Evolutionary conservation across 2,113 vertebrate genomes (phyloP).

Genomic region (Circaetus gallicus): DNA sequence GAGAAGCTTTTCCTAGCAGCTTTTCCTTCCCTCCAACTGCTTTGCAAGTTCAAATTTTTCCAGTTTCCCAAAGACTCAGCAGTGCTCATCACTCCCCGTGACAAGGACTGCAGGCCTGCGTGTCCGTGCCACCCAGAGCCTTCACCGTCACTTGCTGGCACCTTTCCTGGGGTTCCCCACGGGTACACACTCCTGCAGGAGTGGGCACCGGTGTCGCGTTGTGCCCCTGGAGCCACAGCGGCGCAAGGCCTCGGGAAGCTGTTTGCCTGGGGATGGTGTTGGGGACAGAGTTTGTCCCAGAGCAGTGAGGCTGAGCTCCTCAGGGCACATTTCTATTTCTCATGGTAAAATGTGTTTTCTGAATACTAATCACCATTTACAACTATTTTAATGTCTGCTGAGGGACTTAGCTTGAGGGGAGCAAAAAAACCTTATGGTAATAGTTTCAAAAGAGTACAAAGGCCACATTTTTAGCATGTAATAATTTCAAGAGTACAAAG

Average conservation of each 20-base stretch:
- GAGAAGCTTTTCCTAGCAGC: not conserved
- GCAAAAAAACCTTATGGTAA: not conserved
- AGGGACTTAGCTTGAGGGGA: not conserved
- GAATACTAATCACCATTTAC: not conserved
- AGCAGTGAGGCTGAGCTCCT: not conserved
- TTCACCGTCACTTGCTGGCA: not conserved
- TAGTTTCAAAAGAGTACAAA: not conserved
- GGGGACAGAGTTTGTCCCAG: not conserved
- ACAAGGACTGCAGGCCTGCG: not conserved
- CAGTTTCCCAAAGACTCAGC: not conserved
- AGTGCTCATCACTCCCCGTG: not conserved
- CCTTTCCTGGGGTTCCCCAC: not conserved
- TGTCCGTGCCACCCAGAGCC: not conserved
- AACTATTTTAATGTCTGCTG: not conserved
- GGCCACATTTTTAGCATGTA: not conserved
- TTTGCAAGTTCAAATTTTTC: not conserved
- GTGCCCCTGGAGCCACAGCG: not conserved
- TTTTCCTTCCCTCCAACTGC: not conserved
- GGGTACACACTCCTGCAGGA: rapidly evolving
- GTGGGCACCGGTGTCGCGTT: rapidly evolving
- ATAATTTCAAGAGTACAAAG: conserved; percentile 1
- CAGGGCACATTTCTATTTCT: not conserved
- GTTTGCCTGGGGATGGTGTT: not conserved
- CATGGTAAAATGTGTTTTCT: not conserved
- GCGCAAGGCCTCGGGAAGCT: rapidly evolving